Percentiles rank a stretch among this genome's conserved stretches.
These are phyloP conservation scores for Pungitius pungitius DNA, from an alignment of 2,113 vertebrate genomes.

Conservation along the genomic window DNA sequence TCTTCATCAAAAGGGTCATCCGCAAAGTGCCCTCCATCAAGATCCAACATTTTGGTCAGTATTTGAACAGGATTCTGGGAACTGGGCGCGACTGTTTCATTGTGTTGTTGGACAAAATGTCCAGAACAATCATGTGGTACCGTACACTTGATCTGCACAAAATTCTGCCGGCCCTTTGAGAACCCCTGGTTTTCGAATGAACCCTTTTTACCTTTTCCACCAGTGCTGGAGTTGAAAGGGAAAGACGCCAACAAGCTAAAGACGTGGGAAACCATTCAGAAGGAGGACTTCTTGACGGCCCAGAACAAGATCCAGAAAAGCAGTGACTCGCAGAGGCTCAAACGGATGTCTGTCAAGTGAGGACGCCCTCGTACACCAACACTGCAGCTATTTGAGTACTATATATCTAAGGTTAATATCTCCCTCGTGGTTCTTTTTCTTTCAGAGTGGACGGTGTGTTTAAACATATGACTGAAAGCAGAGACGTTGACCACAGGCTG, in stretches of 20 bases:
- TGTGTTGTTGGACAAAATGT: neutral
- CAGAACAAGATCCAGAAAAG: conserved; percentile 82
- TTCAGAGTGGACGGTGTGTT: conserved; percentile 81
- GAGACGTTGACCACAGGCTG: conserved; percentile 57
- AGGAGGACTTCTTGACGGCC: conserved; percentile 85
- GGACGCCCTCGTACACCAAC: neutral
- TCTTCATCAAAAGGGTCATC: conserved; percentile 80
- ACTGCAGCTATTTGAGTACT: too few species aligned
- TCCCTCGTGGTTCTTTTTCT: neutral
- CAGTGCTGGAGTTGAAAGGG: conserved; percentile 69
- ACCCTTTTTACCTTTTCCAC: neutral
- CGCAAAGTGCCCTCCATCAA: conserved; percentile 73
- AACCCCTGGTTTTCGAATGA: too few species aligned
- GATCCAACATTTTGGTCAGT: conserved; percentile 79
- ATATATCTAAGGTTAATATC: neutral
- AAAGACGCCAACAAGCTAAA: conserved; percentile 79
- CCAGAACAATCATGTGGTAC: neutral
- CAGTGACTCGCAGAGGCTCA: conserved; percentile 85
- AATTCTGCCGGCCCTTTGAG: too few species aligned
- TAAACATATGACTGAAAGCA: conserved; percentile 70
- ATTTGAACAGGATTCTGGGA: neutral
- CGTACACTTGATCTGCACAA: neutral
- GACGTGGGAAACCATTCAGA: conserved; percentile 90
- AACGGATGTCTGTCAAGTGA: conserved; percentile 87
- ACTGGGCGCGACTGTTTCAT: neutral